Percentiles rank a stretch among this genome's conserved stretches.
Conservation (phyloP, 2,888 invertebrate genomes). For the Tachina lurida region DNA sequence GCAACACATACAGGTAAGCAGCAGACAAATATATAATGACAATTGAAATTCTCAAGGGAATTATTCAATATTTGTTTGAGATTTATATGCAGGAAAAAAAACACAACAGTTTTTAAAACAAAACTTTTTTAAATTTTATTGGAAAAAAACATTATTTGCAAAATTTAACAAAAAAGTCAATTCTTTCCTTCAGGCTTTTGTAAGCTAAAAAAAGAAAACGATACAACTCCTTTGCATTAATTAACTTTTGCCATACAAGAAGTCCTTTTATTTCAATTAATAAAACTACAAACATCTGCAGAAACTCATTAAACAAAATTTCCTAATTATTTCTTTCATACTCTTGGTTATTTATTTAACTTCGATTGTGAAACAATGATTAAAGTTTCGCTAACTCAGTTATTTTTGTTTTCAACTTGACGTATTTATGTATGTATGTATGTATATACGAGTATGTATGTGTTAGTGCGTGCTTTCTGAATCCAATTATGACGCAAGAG, state of each 20-base stretch:
- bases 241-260: conserved; percentile 23
- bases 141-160: neutral
- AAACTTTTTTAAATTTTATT: neutral
- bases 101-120: neutral
- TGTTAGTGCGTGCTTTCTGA: neutral
- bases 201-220: too few relatives aligned
- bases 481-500: neutral
- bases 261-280: conserved; percentile 1
- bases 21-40: conserved; percentile 6
- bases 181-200: too few relatives aligned
- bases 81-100: neutral
- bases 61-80: neutral
- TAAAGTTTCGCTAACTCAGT: neutral
- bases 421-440: neutral
- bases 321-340: neutral
- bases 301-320: neutral
- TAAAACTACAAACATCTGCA: neutral
- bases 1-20: too few relatives aligned
- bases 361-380: neutral
- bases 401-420: neutral
- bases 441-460: neutral
- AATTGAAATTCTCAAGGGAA: neutral
- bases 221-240: neutral
- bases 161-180: neutral
- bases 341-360: neutral